These are phyloP conservation scores for Rallus limicola DNA, from an alignment of 2,113 vertebrate species.

Conservation along the genomic window DNA sequence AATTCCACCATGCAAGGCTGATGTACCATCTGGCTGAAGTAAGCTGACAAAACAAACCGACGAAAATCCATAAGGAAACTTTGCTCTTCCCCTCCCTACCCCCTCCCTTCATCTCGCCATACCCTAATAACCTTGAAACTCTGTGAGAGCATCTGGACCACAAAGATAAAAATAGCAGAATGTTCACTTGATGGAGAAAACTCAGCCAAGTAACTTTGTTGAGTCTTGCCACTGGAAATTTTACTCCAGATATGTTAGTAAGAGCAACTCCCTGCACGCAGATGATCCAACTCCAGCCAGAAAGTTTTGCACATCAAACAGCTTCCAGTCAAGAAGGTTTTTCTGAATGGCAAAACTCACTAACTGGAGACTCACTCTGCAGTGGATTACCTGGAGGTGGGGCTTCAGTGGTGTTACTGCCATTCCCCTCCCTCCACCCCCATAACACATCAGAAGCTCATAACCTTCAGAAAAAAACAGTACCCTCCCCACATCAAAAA, in stretches of 20 bases:
- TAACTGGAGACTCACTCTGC: neutral
- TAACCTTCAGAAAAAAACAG: neutral
- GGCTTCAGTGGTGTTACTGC: neutral
- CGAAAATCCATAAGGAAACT: rapidly evolving
- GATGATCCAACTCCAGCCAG: neutral
- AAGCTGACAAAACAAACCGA: neutral
- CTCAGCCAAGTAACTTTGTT: neutral
- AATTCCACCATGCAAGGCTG: neutral
- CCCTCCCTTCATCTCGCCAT: neutral
- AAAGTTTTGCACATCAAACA: neutral
- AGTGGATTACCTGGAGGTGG: neutral
- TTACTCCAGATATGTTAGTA: neutral
- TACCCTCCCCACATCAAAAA: neutral
- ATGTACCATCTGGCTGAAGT: rapidly evolving
- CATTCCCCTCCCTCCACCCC: neutral
- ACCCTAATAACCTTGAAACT: neutral
- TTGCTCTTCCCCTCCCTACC: neutral
- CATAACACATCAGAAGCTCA: neutral
- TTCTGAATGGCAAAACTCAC: neutral
- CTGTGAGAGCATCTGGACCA: neutral
- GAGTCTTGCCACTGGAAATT: neutral
- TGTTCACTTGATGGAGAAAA: neutral
- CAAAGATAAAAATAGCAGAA: neutral
- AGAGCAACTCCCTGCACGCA: neutral
- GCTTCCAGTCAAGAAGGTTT: neutral